A percentile compares a stretch with the other conserved stretches of the same genome.
phyloP scores from a whole-genome alignment of 2,888 invertebrate genomes.

The Lepas anatifera region DNA sequence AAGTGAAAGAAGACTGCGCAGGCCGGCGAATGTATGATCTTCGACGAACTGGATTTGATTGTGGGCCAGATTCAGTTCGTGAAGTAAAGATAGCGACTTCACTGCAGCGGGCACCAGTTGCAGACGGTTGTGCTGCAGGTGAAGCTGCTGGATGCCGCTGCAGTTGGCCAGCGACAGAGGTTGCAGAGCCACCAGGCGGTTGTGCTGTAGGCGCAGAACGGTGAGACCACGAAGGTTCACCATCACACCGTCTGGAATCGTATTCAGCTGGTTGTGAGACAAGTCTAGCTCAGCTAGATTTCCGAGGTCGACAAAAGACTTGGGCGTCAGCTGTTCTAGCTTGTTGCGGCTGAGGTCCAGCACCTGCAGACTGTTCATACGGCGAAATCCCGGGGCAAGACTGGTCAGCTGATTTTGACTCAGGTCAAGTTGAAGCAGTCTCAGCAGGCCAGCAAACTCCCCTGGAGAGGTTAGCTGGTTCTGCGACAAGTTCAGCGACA shows the following conservation, averaged over 20 bases:
- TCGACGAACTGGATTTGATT: conserved; percentile 57
- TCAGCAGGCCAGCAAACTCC: conserved; percentile 57
- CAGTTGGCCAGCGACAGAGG: conserved; percentile 31
- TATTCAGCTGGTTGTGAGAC: conserved; percentile 21
- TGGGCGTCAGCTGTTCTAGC: conserved; percentile 20
- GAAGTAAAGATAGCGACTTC: conserved; percentile 63
- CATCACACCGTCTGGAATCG: conserved; percentile 19
- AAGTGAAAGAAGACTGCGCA: conserved; percentile 55
- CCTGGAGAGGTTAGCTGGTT: conserved; percentile 43
- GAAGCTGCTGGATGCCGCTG: conserved; percentile 67
- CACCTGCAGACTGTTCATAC: conserved; percentile 54
- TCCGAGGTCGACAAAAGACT: conserved; percentile 22
- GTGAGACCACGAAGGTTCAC: conserved; percentile 20
- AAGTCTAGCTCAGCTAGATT: conserved; percentile 23
- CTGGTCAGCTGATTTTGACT: conserved; percentile 74
- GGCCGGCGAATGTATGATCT: conserved; percentile 61
- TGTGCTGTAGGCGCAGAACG: conserved; percentile 22
- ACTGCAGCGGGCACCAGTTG: conserved; percentile 72
- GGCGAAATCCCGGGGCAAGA: conserved; percentile 58
- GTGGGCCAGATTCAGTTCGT: conserved; percentile 63
- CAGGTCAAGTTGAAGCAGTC: conserved; percentile 70
- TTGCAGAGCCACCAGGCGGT: conserved; percentile 22
- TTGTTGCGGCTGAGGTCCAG: conserved; percentile 21
- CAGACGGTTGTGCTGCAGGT: conserved; percentile 71
- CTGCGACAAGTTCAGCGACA: conserved; percentile 15